A percentile compares a stretch with the other conserved stretches of the same genome.
Evolutionary conservation across 2,797 vertebrate species (phyloP).

Genomic region (Rallus crepitans): DNA sequence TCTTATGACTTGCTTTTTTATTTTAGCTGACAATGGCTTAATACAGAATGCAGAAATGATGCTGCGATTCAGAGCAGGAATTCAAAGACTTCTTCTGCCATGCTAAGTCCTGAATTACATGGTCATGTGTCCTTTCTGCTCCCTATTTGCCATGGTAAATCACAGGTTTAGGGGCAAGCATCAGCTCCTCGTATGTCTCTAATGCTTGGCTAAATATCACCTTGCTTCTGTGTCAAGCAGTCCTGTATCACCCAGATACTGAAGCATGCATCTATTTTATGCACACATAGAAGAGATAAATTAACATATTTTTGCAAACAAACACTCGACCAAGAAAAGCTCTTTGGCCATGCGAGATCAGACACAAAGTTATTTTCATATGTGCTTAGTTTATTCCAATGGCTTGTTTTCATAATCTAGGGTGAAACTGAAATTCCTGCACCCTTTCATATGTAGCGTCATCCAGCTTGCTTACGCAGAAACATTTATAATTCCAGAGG

Average conservation of each 20-base stretch:
- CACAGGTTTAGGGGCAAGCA: not conserved
- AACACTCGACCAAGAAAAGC: not conserved
- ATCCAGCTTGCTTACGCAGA: not conserved
- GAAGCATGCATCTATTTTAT: not conserved
- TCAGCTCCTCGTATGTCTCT: not conserved
- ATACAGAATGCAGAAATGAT: not conserved
- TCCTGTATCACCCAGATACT: conserved; percentile 7
- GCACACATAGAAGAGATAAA: not conserved
- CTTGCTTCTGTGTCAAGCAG: not conserved
- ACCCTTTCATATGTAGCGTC: not conserved
- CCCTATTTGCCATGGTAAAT: not conserved
- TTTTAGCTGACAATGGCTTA: not conserved
- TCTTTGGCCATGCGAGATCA: not conserved
- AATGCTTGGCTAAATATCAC: conserved; percentile 5
- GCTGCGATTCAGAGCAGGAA: not conserved
- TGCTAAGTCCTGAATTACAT: not conserved
- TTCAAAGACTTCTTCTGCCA: not conserved
- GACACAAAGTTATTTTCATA: not conserved
- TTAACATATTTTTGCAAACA: conserved; percentile 10
- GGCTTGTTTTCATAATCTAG: not conserved
- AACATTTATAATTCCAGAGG: not conserved
- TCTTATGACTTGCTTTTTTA: not conserved
- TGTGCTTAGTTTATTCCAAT: not conserved
- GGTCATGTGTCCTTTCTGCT: not conserved
- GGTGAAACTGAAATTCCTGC: not conserved